Conservation (phyloP, 2,888 invertebrate species). For the Erebia ligea region DNA sequence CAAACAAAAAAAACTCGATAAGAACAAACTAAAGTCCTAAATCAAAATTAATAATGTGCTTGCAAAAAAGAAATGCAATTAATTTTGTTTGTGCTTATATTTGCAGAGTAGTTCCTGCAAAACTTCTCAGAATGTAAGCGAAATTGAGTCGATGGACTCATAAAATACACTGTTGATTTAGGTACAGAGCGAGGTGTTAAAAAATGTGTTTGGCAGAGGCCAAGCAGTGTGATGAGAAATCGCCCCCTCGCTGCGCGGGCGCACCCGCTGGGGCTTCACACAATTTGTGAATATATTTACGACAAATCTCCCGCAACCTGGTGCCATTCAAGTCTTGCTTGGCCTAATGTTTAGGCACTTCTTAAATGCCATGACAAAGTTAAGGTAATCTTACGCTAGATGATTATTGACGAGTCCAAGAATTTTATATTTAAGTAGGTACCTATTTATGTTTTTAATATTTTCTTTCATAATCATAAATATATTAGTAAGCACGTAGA, state of each 20-base stretch:
- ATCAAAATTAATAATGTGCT: slow-evolving; percentile 22
- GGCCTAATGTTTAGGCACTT: slow-evolving; percentile 25
- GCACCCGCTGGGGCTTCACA: slow-evolving; percentile 74
- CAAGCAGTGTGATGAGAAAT: slow-evolving; percentile 78
- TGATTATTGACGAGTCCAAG: neutral
- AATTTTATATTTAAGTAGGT: neutral
- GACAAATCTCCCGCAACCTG: slow-evolving; percentile 73
- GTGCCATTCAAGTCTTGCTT: slow-evolving; percentile 65
- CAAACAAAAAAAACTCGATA: neutral
- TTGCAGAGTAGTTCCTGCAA: slow-evolving; percentile 30
- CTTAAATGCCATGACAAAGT: slow-evolving; percentile 1
- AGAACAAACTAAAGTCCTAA: neutral
- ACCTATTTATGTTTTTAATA: neutral
- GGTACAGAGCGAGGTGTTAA: slow-evolving; percentile 76
- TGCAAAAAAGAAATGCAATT: slow-evolving; percentile 17
- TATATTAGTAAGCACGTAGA: too few species aligned
- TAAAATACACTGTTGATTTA: slow-evolving; percentile 77
- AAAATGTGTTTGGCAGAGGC: slow-evolving; percentile 77
- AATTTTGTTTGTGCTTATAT: slow-evolving; percentile 17
- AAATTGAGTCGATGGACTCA: slow-evolving; percentile 61
- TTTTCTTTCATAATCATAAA: neutral
- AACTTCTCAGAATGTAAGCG: slow-evolving; percentile 29
- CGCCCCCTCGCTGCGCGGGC: slow-evolving; percentile 76
- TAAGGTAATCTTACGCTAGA: neutral
- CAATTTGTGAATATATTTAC: slow-evolving; percentile 80